Base-by-base conservation (phyloP, 1,140 invertebrate genomes). In the Procambarus clarkii region DNA sequence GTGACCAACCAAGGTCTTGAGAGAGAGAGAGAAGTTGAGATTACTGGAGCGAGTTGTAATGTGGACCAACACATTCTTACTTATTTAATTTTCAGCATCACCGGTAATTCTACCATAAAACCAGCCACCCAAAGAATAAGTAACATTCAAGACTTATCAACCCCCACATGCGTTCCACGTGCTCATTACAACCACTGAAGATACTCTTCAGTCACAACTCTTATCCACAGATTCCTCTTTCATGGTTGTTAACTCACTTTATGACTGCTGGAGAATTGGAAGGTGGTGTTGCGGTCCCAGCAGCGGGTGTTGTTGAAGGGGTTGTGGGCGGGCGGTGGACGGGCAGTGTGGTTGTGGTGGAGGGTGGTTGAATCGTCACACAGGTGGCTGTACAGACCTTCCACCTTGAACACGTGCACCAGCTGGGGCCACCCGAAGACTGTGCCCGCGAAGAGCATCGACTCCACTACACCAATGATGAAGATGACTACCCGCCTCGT, bases 401-500 rank as follows among this genome's bases (percentile, higher is more conserved):
- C 92, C 34, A 91, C 87, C 54, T 91, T 93, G 50, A 93, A 90
- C n/a, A 93, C 86, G 80, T 91, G 85, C 4, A 93, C 92, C 1
- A 93, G 60, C 90, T 93, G 92, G 9, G 92, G 92, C 92, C 92
- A 93, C 21, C 92, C 92, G 74, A 93, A 93, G 44, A 93, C 82
- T 11, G 90, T 88, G 5, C 92, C 92, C 45, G 89, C 92, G 64
- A 93, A 93, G 46, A 93, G 82, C 86, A 93, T 77, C 11, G 81
- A 82, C 54, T 93, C 92, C n/a, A 91, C 9, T 21, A 86, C 44
- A 2, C 92, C 92, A 4, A 93, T 80, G 18, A 91, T 21, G 86
- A 88, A 93, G 50, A 93, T 93, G 58, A 78, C 4, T 18, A 91
- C 77, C n/a, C 90, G 71, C 15, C 86, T 76, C 13, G 46, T 64